Base-by-base conservation (phyloP, 2,888 invertebrate genomes). In the Drosophila picticornis region DNA sequence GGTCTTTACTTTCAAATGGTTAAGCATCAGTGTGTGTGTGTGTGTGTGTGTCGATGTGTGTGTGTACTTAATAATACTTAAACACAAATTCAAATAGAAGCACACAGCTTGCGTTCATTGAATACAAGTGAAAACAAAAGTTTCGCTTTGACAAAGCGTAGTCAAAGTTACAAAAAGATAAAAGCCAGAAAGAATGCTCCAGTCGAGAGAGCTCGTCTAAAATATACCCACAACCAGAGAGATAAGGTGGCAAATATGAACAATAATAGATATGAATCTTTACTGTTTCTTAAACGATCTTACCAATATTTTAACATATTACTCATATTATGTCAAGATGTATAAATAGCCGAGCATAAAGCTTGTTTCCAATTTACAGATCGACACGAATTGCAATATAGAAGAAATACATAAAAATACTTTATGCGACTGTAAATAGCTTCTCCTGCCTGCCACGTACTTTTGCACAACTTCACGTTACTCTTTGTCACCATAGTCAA, bases 1-100 rank as follows among this genome's bases (percentile, higher is more conserved):
- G 88, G 83, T 38, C 79, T 73, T 68, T 52, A 52, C 9, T 56
- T 59, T 29, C 66, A 78, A 78, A 63, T 66, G 76, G 46, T 46
- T 68, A 69, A 59, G 77, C 65, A 68, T 19, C 1, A 52, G 63
- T 60, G 40, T 48, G 43, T 43, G 22, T 46, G 22, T 13, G 38
- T 34, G 38, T 19, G 40, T 56, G 34, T 27, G 32, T 43, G 55
- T 36, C 11, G 64, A 13, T 61, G 58, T 62, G 65, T 67, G 13
- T 50, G 61, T 60, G 64, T 67, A 9, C 70, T 84, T 80, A 86
- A 84, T 88, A 88, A 83, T 81, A 86, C 80, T 84, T 86, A 72
- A 86, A 61, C 40, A 51, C 61, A 53, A 29, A 55, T 48, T 52
- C 34, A 7, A 46, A 7, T 7, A 46, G 46, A 57, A 32, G 51